These are phyloP conservation scores for Teinopalpus imperialis DNA, from an alignment of 2,888 invertebrate species.

Conservation along the genomic window DNA sequence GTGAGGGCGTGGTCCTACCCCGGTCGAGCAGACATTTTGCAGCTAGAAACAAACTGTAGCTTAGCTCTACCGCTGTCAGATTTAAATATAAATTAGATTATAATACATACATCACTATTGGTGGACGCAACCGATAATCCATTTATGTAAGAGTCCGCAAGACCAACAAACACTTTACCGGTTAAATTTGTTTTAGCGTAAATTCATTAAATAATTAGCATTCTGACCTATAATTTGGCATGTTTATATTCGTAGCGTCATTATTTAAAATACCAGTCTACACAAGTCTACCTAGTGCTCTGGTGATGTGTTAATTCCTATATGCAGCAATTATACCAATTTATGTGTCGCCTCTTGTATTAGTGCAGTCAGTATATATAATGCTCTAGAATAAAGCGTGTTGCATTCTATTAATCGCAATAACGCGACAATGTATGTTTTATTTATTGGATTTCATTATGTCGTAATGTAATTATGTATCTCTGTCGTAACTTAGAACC, in stretches of 20 bases:
- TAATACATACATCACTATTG: constrained; percentile 1
- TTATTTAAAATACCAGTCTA: too few species aligned
- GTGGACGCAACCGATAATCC: constrained; percentile 8
- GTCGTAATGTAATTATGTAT: too few species aligned
- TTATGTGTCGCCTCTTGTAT: neutral
- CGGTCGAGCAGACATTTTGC: too few species aligned
- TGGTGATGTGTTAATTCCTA: neutral
- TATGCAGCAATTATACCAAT: neutral
- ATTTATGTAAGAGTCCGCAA: constrained; percentile 14
- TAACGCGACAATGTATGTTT: constrained; percentile 1
- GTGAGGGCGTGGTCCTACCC: too few species aligned
- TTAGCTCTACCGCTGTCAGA: too few species aligned
- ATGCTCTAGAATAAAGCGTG: constrained; percentile 1
- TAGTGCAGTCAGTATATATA: constrained; percentile 1
- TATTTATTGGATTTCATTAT: too few species aligned
- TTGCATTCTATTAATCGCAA: constrained; percentile 1
- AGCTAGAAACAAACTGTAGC: too few species aligned
- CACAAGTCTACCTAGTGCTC: neutral
- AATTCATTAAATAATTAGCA: constrained; percentile 13
- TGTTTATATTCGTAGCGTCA: too few species aligned
- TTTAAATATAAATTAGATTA: neutral
- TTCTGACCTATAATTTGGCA: too few species aligned
- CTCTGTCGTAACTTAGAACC: too few species aligned
- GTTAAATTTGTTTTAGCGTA: neutral
- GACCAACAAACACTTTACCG: constrained; percentile 6